Evolutionary conservation across 2,888 invertebrate genomes (phyloP).

Genomic region (Microctonus hyperodae): DNA sequence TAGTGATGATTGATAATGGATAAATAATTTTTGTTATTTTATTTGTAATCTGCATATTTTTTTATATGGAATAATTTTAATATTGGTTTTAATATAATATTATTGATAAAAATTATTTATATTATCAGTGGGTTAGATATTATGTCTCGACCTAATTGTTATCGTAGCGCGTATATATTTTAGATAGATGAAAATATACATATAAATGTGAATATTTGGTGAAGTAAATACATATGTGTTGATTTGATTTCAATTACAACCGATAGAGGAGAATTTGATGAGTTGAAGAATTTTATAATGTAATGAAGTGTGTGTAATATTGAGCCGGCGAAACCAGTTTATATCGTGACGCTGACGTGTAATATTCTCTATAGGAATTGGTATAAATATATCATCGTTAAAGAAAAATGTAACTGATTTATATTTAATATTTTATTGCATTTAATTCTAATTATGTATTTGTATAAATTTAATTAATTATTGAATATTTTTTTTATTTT

Average conservation of each 20-base stretch:
- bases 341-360: slow-evolving; percentile 4
- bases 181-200: background rate
- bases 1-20: no score
- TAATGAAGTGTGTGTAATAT: background rate
- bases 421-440: background rate
- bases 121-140: slow-evolving; percentile 1
- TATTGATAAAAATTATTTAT: background rate
- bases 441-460: background rate
- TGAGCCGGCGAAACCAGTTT: background rate
- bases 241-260: background rate
- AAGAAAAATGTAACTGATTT: background rate
- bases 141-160: background rate
- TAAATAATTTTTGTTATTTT: no score
- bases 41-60: no score
- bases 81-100: background rate
- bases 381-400: background rate
- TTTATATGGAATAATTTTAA: no score
- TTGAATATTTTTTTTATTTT: background rate
- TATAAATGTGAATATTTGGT: background rate
- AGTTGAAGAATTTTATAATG: background rate
- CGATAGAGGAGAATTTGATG: background rate
- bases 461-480: background rate
- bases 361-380: background rate
- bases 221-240: background rate
- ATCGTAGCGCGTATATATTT: background rate